phyloP scores from a whole-genome alignment of 2,888 invertebrate species.

The Lagria hirta region DNA sequence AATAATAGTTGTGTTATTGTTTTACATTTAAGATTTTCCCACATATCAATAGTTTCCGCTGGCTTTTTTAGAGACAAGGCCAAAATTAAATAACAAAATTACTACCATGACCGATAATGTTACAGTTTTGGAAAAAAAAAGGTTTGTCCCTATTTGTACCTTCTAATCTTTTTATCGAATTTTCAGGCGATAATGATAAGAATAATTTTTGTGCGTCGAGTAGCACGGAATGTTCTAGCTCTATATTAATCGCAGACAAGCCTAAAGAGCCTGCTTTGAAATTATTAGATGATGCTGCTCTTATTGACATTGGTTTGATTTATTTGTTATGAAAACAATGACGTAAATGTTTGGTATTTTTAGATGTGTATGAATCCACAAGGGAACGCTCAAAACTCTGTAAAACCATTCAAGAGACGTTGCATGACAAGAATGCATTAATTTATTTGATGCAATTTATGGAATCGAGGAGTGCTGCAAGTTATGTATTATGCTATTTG shows the following conservation, averaged over 20 bases:
- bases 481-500: slow-evolving; percentile 73
- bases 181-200: slow-evolving; percentile 17
- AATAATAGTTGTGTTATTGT: too few species aligned
- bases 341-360: slow-evolving; percentile 25
- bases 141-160: slow-evolving; percentile 7
- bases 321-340: not conserved
- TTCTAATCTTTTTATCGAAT: slow-evolving; percentile 1
- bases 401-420: slow-evolving; percentile 72
- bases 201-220: slow-evolving; percentile 2
- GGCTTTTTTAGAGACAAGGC: too few species aligned
- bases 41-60: too few species aligned
- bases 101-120: slow-evolving; percentile 61
- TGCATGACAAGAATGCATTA: slow-evolving; percentile 76
- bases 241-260: too few species aligned
- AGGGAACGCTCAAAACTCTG: slow-evolving; percentile 63
- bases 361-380: slow-evolving; percentile 42
- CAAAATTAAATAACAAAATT: too few species aligned
- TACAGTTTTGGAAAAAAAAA: slow-evolving; percentile 78
- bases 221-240: not conserved
- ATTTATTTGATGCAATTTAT: slow-evolving; percentile 85
- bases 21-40: too few species aligned
- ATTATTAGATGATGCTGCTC: slow-evolving; percentile 49
- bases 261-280: slow-evolving; percentile 26
- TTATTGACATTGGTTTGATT: slow-evolving; percentile 47
- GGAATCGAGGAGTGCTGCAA: slow-evolving; percentile 70